A percentile compares a stretch with the other conserved stretches of the same genome.
phyloP scores from a whole-genome alignment of 2,113 vertebrate genomes.

The Capreolus pygargus region DNA sequence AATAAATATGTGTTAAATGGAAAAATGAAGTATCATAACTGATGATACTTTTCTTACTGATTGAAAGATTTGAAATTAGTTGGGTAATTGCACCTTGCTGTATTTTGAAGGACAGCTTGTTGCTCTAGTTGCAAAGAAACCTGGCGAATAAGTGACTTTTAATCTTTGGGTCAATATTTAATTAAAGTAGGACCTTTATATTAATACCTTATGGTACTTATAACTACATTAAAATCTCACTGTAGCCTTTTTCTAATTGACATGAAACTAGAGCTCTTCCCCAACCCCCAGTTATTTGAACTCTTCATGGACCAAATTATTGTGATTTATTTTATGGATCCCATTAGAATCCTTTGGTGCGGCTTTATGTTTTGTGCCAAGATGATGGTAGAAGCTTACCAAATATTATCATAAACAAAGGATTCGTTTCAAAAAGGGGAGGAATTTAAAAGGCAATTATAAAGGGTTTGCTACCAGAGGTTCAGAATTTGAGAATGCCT shows the following conservation, averaged over 20 bases:
- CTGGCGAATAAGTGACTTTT: conserved; percentile 10
- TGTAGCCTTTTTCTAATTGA: background rate
- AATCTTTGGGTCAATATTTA: conserved; percentile 1
- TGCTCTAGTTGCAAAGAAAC: background rate
- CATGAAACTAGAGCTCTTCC: background rate
- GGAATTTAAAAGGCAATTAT: conserved; percentile 8
- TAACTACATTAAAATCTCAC: background rate
- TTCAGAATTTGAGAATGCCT: background rate
- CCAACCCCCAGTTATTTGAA: background rate
- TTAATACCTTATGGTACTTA: background rate
- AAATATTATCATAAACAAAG: conserved; percentile 16
- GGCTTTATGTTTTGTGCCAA: background rate
- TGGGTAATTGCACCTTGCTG: background rate
- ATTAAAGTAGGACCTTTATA: background rate
- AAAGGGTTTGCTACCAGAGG: background rate
- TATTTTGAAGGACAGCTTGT: background rate
- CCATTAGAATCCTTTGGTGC: background rate
- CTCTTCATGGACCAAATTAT: background rate
- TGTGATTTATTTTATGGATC: conserved; percentile 32
- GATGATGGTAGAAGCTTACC: background rate
- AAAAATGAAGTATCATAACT: conserved; percentile 7
- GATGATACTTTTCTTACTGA: conserved; percentile 21
- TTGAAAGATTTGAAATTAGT: background rate
- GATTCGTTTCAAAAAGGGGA: background rate
- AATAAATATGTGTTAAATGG: conserved; percentile 26